A percentile compares a stretch with the other conserved stretches of the same genome.
phyloP scores from a whole-genome alignment of 30 jellyfish, hydroid and myxozoan genomes.

The Morbakka virulenta region DNA sequence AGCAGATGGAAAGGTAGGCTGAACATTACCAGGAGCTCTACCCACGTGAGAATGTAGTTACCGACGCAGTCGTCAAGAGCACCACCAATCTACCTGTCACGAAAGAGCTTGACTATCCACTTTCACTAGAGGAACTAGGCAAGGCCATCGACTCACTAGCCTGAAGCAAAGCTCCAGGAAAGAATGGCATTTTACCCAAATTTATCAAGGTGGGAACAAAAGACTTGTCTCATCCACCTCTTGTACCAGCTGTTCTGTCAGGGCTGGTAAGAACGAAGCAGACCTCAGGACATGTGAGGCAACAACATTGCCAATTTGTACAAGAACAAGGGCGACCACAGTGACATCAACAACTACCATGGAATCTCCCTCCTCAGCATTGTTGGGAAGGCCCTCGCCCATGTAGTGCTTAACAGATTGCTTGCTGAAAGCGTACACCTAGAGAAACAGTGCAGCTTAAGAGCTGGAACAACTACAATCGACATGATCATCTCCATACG shows the following conservation, averaged over 20 bases:
- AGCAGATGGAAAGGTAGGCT: too few relatives aligned
- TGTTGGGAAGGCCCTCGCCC: background rate
- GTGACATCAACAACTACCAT: background rate
- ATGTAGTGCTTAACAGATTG: background rate
- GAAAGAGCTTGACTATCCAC: conserved; percentile 1
- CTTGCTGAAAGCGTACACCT: background rate
- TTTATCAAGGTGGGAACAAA: background rate
- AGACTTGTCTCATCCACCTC: background rate
- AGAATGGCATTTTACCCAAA: conserved; percentile 8
- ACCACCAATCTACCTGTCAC: background rate
- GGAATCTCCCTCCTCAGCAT: too few relatives aligned
- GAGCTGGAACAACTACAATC: background rate
- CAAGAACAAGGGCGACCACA: too few relatives aligned
- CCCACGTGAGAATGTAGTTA: background rate
- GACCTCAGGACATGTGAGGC: background rate
- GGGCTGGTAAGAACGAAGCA: background rate
- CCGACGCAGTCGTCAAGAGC: background rate
- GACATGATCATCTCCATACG: background rate
- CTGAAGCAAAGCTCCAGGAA: too few relatives aligned
- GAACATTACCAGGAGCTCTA: too few relatives aligned
- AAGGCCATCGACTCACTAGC: background rate
- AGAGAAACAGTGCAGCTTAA: background rate
- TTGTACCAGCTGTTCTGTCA: background rate
- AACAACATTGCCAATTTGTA: background rate
- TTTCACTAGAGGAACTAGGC: background rate